Evolutionary conservation across 1,140 invertebrate species (phyloP).

Genomic region (Thaumatotibia leucotreta): DNA sequence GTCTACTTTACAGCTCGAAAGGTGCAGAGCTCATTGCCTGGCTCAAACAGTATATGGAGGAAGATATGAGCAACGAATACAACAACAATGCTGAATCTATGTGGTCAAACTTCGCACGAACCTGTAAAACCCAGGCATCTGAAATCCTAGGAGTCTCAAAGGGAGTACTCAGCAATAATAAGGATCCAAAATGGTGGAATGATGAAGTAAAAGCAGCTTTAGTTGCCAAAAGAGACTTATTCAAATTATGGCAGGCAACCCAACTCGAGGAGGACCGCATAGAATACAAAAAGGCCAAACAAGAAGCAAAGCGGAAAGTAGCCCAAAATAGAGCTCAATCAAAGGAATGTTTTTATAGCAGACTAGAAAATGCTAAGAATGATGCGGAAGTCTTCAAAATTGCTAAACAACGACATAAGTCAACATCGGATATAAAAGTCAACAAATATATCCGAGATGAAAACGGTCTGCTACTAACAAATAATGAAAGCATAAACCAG

Average conservation of each 20-base stretch:
- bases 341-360: background rate
- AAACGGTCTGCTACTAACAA: background rate
- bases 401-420: background rate
- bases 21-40: background rate
- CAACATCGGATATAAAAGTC: background rate
- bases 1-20: background rate
- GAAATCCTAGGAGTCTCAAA: background rate
- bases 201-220: background rate
- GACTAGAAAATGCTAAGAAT: background rate
- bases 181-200: slow-evolving; percentile 14
- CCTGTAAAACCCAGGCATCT: background rate
- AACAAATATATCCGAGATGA: background rate
- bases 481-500: background rate
- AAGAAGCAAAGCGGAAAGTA: background rate
- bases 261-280: background rate
- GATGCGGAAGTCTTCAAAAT: background rate
- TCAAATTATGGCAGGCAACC: slow-evolving; percentile 9
- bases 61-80: background rate
- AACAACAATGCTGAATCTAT: background rate
- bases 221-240: background rate
- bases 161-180: background rate
- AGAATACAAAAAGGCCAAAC: background rate
- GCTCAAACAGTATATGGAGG: background rate
- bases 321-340: background rate
- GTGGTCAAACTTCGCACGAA: background rate